A percentile compares a stretch with the other conserved stretches of the same genome.
phyloP scores from a whole-genome alignment of 1,140 invertebrate species.

The Ptiloglossa arizonensis region DNA sequence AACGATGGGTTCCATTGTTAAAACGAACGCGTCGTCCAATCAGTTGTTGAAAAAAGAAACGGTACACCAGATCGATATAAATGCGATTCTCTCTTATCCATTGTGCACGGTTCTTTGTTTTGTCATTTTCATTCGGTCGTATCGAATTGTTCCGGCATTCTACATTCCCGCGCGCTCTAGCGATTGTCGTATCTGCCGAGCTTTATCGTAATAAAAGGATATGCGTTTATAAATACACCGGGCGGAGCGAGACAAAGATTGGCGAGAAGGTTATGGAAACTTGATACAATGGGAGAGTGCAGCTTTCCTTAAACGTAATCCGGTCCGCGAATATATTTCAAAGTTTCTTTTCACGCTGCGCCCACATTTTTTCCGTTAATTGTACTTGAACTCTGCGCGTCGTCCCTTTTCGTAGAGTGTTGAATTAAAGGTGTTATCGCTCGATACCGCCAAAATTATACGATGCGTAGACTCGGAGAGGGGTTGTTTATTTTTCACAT shows the following conservation, averaged over 20 bases:
- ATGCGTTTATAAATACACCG: not conserved
- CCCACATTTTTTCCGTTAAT: not conserved
- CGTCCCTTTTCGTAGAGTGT: no score
- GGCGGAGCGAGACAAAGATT: no score
- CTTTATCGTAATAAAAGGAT: not conserved
- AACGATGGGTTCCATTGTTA: not conserved
- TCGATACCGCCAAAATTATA: no score
- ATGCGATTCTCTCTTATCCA: not conserved
- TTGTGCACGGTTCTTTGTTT: not conserved
- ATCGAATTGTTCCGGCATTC: not conserved
- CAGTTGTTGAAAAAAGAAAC: not conserved
- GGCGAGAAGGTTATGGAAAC: not conserved
- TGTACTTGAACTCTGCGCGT: no score
- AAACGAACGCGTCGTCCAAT: not conserved
- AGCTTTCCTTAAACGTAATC: not conserved
- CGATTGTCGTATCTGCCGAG: no score
- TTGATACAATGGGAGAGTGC: not conserved
- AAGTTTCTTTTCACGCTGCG: not conserved
- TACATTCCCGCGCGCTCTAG: not conserved
- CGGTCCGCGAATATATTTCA: not conserved
- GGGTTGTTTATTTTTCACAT: no score
- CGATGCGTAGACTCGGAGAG: no score
- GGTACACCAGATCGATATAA: not conserved
- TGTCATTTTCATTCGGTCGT: slow-evolving; percentile 4
- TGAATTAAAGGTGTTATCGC: no score